Base-by-base conservation (phyloP, 2,113 vertebrate species). In the Sebastes schlegelii region DNA sequence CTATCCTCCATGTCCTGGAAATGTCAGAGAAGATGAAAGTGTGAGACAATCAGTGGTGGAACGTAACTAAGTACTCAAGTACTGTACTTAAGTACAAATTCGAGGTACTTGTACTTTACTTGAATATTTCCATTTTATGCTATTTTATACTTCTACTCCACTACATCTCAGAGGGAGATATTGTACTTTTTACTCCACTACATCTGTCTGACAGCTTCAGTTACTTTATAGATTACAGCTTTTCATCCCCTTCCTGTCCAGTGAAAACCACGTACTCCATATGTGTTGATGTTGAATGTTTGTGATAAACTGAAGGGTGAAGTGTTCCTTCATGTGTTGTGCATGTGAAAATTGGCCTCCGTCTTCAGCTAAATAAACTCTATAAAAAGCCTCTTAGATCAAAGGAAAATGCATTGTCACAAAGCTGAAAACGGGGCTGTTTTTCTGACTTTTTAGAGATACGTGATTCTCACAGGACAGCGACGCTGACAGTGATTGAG, bases 1-100 rank as follows among this genome's bases (percentile, higher is more conserved):
- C 77, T 80, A 77, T 96, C 96, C 67, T 97, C 96, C 63, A 93
- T 93, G 82, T 79, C 88, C 92, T 94, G 88, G n/a, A 61, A 72
- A 58, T 8, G 34, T 55, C 51, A 55, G 9, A 71, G 17, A 34
- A 17, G 21, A 49, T 17, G 45, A 4, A 16, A 40, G 66, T 17
- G 45, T 12, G 66, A 40, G 66, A 52, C 14, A 16, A 21, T n/a
- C 11, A 65, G 43, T 10, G 43, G 19, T 6, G 11, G 26, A 62
- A 62, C 4, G 26, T 34, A 61, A 34, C 12, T 1, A 14, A n/a
- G 40, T 43, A 43, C n/a, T 8, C 6, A 49, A 49, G 40, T 23
- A 23, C n/a, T 16, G 6, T 14, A 51, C 4, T 14, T 6, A 51
- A 51, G 9, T 11, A 21, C n/a, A 40, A 26, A 19, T 23, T 26